These are phyloP conservation scores for Syngnathus scovelli DNA, from an alignment of 2,113 vertebrate species.

Conservation along the genomic window DNA sequence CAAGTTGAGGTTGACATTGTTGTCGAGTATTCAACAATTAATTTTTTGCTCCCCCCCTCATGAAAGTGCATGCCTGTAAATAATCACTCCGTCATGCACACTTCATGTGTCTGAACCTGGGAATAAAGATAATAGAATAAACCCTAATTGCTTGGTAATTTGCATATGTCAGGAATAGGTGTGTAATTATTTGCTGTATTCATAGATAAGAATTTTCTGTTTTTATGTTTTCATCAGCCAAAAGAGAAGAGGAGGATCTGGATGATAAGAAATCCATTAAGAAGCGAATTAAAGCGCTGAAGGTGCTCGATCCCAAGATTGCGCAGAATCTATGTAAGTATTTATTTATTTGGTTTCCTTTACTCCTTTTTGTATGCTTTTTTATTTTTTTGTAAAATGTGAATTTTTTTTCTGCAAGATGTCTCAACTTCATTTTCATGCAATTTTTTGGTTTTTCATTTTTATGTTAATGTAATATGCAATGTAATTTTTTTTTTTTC, in stretches of 20 bases:
- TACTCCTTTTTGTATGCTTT: no score
- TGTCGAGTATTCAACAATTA: not conserved
- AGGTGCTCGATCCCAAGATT: slow-evolving; percentile 92
- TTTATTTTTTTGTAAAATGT: no score
- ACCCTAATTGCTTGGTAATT: not conserved
- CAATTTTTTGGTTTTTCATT: no score
- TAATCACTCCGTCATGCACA: not conserved
- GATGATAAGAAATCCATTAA: slow-evolving; percentile 87
- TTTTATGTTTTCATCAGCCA: slow-evolving; percentile 69
- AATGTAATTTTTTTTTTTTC: no score
- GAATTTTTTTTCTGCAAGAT: no score
- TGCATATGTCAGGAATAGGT: slow-evolving; percentile 9
- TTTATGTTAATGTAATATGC: no score
- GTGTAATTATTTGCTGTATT: slow-evolving; percentile 16
- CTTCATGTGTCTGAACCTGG: not conserved
- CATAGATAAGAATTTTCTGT: slow-evolving; percentile 14
- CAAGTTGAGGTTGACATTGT: not conserved
- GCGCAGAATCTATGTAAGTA: slow-evolving; percentile 97
- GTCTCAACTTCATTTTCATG: no score
- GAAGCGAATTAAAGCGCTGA: slow-evolving; percentile 92
- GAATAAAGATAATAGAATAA: not conserved
- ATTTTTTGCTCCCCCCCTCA: not conserved
- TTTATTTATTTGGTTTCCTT: slow-evolving; percentile 10
- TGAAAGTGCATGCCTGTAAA: not conserved
- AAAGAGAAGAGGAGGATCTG: slow-evolving; percentile 79